Conservation (phyloP, 2,113 vertebrate genomes). For the Peromyscus maniculatus region DNA sequence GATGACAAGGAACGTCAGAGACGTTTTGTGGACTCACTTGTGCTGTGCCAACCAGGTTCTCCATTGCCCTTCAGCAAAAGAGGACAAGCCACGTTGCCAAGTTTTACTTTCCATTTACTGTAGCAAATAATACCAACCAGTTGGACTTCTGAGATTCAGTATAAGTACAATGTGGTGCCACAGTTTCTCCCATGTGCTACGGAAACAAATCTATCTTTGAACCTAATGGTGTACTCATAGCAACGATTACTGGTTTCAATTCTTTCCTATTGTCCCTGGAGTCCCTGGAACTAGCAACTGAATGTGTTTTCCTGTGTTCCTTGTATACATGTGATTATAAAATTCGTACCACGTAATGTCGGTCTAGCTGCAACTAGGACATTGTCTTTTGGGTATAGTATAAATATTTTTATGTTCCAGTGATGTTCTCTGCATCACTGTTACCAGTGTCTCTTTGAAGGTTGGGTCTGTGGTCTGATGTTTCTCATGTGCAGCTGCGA, state of each 20-base stretch:
- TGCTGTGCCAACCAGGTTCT: constrained; percentile 70
- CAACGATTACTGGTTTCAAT: constrained; percentile 81
- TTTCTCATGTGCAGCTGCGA: constrained; percentile 89
- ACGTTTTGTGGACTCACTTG: constrained; percentile 50
- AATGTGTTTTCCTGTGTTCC: constrained; percentile 69
- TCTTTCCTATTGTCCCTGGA: constrained; percentile 36
- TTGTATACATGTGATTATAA: constrained; percentile 70
- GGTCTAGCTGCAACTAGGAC: constrained; percentile 79
- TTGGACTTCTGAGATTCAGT: constrained; percentile 83
- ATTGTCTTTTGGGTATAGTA: constrained; percentile 81
- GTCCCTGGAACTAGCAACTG: constrained; percentile 74
- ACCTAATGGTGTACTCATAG: constrained; percentile 83
- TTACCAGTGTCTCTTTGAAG: constrained; percentile 88
- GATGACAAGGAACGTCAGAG: constrained; percentile 65
- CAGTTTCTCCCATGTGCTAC: constrained; percentile 82
- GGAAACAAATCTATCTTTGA: constrained; percentile 78
- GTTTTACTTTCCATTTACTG: constrained; percentile 86
- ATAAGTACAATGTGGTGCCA: constrained; percentile 81
- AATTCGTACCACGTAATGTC: constrained; percentile 81
- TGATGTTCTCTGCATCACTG: constrained; percentile 90
- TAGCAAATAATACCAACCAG: constrained; percentile 87
- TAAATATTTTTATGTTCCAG: constrained; percentile 90
- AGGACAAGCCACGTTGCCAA: constrained; percentile 82
- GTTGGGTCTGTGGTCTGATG: constrained; percentile 89
- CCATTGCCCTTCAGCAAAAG: constrained; percentile 81